These are phyloP conservation scores for Empidonax alnorum DNA, from an alignment of 2,113 vertebrate species.

Conservation along the genomic window DNA sequence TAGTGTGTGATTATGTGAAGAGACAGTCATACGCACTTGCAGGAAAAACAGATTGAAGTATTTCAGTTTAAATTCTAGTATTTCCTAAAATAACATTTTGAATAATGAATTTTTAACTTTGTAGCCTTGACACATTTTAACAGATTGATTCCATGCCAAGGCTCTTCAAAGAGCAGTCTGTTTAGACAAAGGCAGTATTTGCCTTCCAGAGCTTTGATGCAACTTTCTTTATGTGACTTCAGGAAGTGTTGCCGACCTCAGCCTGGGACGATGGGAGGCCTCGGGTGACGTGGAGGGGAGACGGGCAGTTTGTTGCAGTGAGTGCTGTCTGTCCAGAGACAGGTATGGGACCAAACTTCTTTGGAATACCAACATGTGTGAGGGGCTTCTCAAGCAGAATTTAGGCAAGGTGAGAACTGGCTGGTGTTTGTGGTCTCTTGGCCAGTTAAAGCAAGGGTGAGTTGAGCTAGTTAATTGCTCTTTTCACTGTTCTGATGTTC, in stretches of 20 bases:
- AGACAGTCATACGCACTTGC: background rate
- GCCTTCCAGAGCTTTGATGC: background rate
- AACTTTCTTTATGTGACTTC: background rate
- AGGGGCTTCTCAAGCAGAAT: background rate
- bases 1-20: background rate
- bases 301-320: slow-evolving; percentile 94
- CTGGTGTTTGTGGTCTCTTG: background rate
- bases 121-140: background rate
- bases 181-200: background rate
- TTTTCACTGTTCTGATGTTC: background rate
- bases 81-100: background rate
- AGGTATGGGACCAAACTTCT: slow-evolving; percentile 71
- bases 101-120: background rate
- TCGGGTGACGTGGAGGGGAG: slow-evolving; percentile 90
- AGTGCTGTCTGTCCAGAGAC: slow-evolving; percentile 85
- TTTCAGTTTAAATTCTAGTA: background rate
- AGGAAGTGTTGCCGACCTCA: slow-evolving; percentile 82
- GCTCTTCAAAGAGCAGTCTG: background rate
- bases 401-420: background rate
- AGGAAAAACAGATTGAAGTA: background rate
- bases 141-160: background rate
- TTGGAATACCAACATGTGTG: background rate
- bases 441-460: background rate
- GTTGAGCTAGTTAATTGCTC: background rate
- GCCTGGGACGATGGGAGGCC: slow-evolving; percentile 87